A percentile compares a stretch with the other conserved stretches of the same genome.
These are phyloP conservation scores for Melitaea athalia DNA, from an alignment of 2,888 invertebrate genomes.

Conservation along the genomic window DNA sequence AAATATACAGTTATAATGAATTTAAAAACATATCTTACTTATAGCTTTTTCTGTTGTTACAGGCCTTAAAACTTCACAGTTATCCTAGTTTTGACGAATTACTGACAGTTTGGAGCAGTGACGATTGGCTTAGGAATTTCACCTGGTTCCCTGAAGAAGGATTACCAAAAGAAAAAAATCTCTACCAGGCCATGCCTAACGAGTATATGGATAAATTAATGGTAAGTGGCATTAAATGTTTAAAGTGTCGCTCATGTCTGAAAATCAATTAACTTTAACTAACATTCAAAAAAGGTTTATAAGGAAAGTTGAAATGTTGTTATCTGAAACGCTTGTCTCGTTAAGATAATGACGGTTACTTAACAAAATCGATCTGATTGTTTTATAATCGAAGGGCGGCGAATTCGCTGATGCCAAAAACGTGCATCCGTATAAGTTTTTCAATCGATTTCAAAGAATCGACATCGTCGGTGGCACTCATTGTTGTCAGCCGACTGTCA, in stretches of 20 bases:
- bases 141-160: conserved; percentile 60
- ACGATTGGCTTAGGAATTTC: conserved; percentile 63
- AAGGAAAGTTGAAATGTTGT: conserved; percentile 32
- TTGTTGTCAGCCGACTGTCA: conserved; percentile 74
- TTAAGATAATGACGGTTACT: conserved; percentile 44
- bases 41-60: conserved; percentile 54
- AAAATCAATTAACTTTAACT: neutral
- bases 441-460: conserved; percentile 78
- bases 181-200: conserved; percentile 53
- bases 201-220: conserved; percentile 58
- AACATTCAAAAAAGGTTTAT: conserved; percentile 26
- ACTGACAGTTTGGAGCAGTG: conserved; percentile 52
- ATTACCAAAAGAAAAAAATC: conserved; percentile 61
- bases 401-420: conserved; percentile 79
- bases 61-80: conserved; percentile 63
- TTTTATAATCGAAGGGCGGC: conserved; percentile 63
- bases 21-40: neutral
- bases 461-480: conserved; percentile 77
- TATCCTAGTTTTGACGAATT: conserved; percentile 55
- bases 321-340: conserved; percentile 41
- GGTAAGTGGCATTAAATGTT: conserved; percentile 52
- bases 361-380: conserved; percentile 47
- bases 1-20: no score
- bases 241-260: conserved; percentile 9
- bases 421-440: conserved; percentile 80